Evolutionary conservation across 2,797 vertebrate species (phyloP), one percentile per base, ranked within the genome.

Genomic region (Muscicapa striata): DNA sequence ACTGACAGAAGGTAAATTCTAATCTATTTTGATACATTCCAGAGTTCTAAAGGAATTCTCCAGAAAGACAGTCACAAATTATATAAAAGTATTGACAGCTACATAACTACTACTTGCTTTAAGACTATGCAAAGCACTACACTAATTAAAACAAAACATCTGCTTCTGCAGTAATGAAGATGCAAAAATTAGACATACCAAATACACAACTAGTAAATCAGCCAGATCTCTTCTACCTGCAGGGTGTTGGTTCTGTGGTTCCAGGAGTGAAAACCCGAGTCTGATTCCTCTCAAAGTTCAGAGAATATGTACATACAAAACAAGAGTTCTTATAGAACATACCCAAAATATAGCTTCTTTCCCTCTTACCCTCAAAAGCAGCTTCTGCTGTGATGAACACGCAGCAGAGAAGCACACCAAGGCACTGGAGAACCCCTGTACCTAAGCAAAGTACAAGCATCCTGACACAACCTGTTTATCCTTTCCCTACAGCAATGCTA

Each of bases 211-310:
- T 23, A 78, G 23, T 11, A 82, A 78, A 82, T 32, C 49, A 75
- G 26, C 21, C 41, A 89, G 13, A 57, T 64, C 67, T 61, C 38
- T 72, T 89, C 74, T 61, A n/a, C 18, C 23, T 89, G 38, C 17
- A 26, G 0, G 0, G 17, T 38, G 46, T 3, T 18, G 12, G 22
- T 34, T 59, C 51, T 62, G 21, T 26, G 36, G 34, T 13, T 82
- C 38, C 55, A 62, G 43, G 14, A 78, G 7, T 22, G 43, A 83
- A 85, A 91, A 79, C 11, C 4, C 7, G 72, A 52, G 55, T 45
- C 63, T 19, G 40, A 87, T 46, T 94, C 21, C 34, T 61, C 67
- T 77, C 43, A 16, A 52, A 77, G 2, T 67, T 80, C 55, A 70
- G 13, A 34, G 64, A 9, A 26, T 9, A 29, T 0, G 4, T 36